Evolutionary conservation across 2,888 invertebrate genomes (phyloP).

Genomic region (Brenthis ino): DNA sequence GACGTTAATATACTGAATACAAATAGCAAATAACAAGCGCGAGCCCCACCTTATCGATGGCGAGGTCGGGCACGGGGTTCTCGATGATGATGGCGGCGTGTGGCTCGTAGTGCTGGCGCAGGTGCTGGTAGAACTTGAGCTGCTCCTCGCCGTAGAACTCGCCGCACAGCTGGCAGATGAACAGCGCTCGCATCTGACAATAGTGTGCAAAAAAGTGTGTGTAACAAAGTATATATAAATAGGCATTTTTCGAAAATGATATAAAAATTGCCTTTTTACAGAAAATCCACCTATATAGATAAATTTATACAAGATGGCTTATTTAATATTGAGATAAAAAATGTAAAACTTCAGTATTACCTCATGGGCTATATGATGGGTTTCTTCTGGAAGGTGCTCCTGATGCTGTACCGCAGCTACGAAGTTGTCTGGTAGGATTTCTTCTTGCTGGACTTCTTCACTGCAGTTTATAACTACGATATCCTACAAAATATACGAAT

Average conservation of each 20-base stretch:
- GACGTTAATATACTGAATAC: too few species aligned
- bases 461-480: slow-evolving; percentile 68
- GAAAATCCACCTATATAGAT: too few species aligned
- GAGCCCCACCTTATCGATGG: slow-evolving; percentile 67
- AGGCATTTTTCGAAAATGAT: too few species aligned
- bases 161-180: slow-evolving; percentile 91
- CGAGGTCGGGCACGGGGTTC: slow-evolving; percentile 66
- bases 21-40: too few species aligned
- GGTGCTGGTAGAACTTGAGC: slow-evolving; percentile 91
- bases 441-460: slow-evolving; percentile 63
- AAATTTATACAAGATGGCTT: too few species aligned
- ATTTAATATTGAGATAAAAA: neutral
- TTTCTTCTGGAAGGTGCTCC: slow-evolving; percentile 49
- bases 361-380: slow-evolving; percentile 75
- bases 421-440: slow-evolving; percentile 72
- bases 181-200: slow-evolving; percentile 73
- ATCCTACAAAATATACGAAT: slow-evolving; percentile 49
- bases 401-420: slow-evolving; percentile 45
- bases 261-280: too few species aligned
- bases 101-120: slow-evolving; percentile 91
- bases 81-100: slow-evolving; percentile 69
- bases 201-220: neutral
- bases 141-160: slow-evolving; percentile 87
- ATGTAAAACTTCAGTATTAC: slow-evolving; percentile 40
- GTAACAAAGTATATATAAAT: too few species aligned